Evolutionary conservation across 2,888 invertebrate genomes (phyloP), one percentile per base, ranked within the genome.

Genomic region (Galerucella pusilla): DNA sequence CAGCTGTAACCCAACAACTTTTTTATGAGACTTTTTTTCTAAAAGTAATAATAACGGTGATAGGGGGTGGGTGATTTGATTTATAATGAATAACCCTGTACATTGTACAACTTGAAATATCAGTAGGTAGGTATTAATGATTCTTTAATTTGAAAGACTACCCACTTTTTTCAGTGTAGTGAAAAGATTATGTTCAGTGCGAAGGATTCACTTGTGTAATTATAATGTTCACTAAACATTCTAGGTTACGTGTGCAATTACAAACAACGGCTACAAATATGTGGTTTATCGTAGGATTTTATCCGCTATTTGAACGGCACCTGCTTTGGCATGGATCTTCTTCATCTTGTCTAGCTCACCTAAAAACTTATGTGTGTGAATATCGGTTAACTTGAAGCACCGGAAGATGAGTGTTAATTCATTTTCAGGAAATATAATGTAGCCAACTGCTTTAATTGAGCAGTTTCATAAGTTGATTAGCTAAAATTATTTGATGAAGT

Each of bases 241-340:
- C 75, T 68, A 73, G 75, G 77, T 73, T 77, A 57, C 63, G 65
- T 72, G 57, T 65, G 46, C 63, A 69, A 73, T 72, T 74, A 69
- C 73, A 75, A 61, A 67, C 73, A 75, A 68, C 74, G 77, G 76
- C 66, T 71, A 70, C 76, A 81, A 79, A 78, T 78, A 78, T 77
- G 79, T 79, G 78, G 79, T 78, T 78, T 77, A 79, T 80, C 76
- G 78, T 80, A 77, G 76, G 78, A 76, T 80, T 78, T 61, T 68
- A 78, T 77, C 80, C 81, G 81, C 81, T 81, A 81, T 77, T 78
- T 80, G 60, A 81, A 80, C 80, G 78, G 79, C 70, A 78, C 77
- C 73, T 70, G 77, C 63, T 69, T 65, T 20, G 12, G 16, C 16
- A 65, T 65, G 71, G 75, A 61, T 71, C 67, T 72, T 70, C 78